phyloP scores from a whole-genome alignment of 2,797 vertebrate species.

The Lates japonicus region DNA sequence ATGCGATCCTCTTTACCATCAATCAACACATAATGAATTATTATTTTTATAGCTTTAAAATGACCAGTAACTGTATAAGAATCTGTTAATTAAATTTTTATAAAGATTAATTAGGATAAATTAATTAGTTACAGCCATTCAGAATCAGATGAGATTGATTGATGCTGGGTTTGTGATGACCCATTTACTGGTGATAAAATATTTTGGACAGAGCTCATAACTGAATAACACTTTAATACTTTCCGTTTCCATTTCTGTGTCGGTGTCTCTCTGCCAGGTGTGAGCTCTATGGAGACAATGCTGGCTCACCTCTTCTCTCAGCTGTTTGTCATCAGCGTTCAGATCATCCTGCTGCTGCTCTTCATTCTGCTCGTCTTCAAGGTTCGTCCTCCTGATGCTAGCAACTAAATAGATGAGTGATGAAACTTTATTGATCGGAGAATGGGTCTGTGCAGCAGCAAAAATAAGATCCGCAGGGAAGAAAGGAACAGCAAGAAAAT shows the following conservation, averaged over 20 bases:
- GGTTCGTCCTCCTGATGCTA: conserved; percentile 49
- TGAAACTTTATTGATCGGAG: background rate
- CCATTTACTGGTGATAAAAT: background rate
- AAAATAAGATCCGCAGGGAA: background rate
- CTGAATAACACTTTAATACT: background rate
- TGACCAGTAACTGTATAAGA: background rate
- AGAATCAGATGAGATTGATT: background rate
- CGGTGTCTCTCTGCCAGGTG: conserved; percentile 61
- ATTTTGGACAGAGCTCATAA: background rate
- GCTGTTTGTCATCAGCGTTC: conserved; percentile 84
- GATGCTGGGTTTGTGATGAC: background rate
- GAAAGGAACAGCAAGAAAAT: background rate
- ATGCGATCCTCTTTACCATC: background rate
- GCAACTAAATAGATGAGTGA: too few relatives aligned
- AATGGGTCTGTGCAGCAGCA: background rate
- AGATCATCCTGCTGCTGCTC: conserved; percentile 85
- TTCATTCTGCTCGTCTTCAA: conserved; percentile 86
- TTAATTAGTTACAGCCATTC: background rate
- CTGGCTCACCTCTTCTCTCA: conserved; percentile 86
- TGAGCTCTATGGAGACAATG: conserved; percentile 83
- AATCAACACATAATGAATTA: background rate
- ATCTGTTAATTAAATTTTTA: background rate
- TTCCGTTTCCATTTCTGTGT: conserved; percentile 1
- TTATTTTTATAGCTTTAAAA: background rate
- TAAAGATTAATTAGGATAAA: background rate